Base-by-base conservation (phyloP, 2,888 invertebrate species). In the Thera obeliscata region DNA sequence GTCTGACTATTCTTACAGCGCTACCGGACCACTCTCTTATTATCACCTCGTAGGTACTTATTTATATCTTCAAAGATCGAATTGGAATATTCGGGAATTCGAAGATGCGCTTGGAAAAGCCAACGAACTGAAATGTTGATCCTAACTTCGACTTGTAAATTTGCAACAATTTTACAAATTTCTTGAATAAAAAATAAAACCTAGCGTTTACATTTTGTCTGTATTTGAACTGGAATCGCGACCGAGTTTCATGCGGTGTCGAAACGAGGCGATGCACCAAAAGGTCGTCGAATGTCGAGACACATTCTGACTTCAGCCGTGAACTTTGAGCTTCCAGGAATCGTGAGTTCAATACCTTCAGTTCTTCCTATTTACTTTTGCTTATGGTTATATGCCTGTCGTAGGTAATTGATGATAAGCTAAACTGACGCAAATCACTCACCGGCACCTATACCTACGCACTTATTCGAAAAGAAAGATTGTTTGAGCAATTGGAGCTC, bases 201-300 rank as follows among this genome's bases (percentile, higher is more conserved):
- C 22, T 22, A 22, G 22, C 22, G 22, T 22, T 22, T 22, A 12
- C 12, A 7, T n/a, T 41, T 22, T 56, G 48, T 6, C 22, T 8
- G 41, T 52, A 52, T 54, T 61, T 61, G 60, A 60, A 57, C 57
- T 57, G 9, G 50, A 41, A 38, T 61, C 35, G 41, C 33, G 61
- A 35, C 35, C 61, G n/a, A 54, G 54, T 64, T 67, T 64, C 67
- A 61, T 4, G 49, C 52, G 35, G 55, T 71, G 76, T 76, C 76
- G 78, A 77, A 81, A 83, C 77, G 73, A 67, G 35, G 55, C 77
- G 76, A 76, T 74, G 72, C 56, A 64, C 2, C 38, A 33, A 85
- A 84, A 86, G 85, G 84, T 84, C 83, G 80, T 50, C 60, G 70
- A 72, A 77, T 76, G 72, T 72, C 76, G 67, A 80, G 80, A 82